A percentile compares a stretch with the other conserved stretches of the same genome.
These are phyloP conservation scores for Solenodon paradoxus DNA, from an alignment of 2,113 vertebrate species.

Conservation along the genomic window DNA sequence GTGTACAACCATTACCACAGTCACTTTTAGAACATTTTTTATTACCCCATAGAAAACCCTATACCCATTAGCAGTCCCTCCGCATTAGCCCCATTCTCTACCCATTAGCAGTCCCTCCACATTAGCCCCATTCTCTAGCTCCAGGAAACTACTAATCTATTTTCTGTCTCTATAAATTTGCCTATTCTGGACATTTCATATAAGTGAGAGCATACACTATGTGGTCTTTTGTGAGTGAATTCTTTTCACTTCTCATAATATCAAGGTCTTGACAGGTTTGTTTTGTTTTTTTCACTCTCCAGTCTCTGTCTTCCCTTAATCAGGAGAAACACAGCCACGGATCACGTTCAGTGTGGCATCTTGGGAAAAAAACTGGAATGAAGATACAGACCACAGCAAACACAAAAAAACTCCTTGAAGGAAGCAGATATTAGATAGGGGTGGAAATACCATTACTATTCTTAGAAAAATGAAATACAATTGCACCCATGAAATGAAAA, in stretches of 20 bases:
- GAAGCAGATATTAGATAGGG: not conserved
- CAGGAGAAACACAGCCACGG: not conserved
- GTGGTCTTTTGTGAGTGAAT: not conserved
- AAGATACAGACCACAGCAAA: not conserved
- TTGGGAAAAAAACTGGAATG: slow-evolving; percentile 9
- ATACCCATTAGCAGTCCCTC: not conserved
- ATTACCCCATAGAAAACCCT: not conserved
- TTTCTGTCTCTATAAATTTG: slow-evolving; percentile 12
- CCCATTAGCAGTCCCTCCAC: not conserved
- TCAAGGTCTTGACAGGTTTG: slow-evolving; percentile 15
- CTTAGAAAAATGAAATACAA: slow-evolving; percentile 44
- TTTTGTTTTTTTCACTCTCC: not conserved
- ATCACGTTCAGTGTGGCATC: slow-evolving; percentile 23
- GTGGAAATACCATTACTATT: not conserved
- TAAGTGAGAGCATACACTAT: slow-evolving; percentile 2
- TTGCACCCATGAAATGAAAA: slow-evolving; percentile 20
- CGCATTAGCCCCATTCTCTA: not conserved
- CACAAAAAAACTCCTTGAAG: not conserved
- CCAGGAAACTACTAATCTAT: not conserved
- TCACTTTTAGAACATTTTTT: slow-evolving; percentile 14
- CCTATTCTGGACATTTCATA: slow-evolving; percentile 1
- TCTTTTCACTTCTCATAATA: slow-evolving; percentile 1
- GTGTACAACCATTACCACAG: not conserved
- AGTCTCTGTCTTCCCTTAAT: not conserved
- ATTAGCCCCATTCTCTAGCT: not conserved